A percentile compares a stretch with the other conserved stretches of the same genome.
Conservation (phyloP, 2,113 vertebrate genomes). For the Equus przewalskii region DNA sequence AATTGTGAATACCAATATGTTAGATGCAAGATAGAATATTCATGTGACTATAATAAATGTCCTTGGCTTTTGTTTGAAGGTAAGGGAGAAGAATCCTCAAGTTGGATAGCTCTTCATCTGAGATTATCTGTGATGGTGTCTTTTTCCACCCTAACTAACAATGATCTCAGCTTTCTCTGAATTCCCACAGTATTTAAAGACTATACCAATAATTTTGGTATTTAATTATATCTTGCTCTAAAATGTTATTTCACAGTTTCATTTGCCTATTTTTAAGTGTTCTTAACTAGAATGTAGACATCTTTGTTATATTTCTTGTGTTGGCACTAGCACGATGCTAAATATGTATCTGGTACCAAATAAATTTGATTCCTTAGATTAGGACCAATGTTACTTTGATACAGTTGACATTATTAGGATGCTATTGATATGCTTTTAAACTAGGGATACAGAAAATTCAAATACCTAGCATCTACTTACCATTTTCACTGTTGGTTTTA, state of each 20-base stretch:
- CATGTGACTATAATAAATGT: background rate
- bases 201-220: background rate
- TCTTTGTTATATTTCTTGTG: background rate
- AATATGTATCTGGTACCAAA: background rate
- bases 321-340: background rate
- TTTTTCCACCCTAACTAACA: background rate
- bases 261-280: background rate
- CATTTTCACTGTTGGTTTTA: constrained; percentile 66
- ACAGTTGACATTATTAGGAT: background rate
- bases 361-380: background rate
- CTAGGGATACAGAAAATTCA: background rate
- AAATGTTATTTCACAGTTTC: background rate
- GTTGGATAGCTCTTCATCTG: background rate
- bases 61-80: background rate
- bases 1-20: background rate
- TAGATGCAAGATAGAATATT: background rate
- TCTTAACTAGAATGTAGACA: background rate
- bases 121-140: background rate
- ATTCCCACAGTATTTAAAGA: background rate
- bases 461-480: background rate
- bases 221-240: background rate
- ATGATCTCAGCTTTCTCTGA: background rate
- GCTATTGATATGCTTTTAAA: background rate
- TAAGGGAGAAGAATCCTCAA: background rate
- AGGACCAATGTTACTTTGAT: background rate